Evolutionary conservation across 92 coral and sea anemone species (phyloP), one percentile per base, ranked within the genome.

Genomic region (Desmophyllum pertusum): DNA sequence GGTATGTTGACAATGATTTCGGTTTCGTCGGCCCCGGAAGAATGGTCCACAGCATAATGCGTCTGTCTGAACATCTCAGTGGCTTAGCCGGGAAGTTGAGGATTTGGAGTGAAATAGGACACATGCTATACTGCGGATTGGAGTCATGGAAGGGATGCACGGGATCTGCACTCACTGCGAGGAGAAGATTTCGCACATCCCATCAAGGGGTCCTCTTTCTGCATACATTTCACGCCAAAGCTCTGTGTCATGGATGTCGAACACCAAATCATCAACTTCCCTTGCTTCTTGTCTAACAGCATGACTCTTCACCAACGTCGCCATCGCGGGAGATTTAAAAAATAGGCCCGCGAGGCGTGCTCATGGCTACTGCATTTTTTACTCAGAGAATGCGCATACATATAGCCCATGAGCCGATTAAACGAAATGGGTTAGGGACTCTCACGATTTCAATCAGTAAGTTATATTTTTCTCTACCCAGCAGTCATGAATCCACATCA

Each of bases 21-120:
- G 66, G 66, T 59, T 1, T 59, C 10, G 10, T 59, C 17, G 66
- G 66, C 6, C 66, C 66, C 10, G 66, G 66, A 10, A 59, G 66
- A 10, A 59, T 59, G 1, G 66, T 10, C 66, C 66, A 59, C 6
- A 59, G 66, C 6, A 59, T 19, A 5, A 59, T 59, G 66, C 66
- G 66, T 19, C 17, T 59, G 29, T 59, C 66, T 10, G 66, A 19
- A 59, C 23, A 59, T 59, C 66, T 1, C 33, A 59, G 66, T 29
- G 66, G 66, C 66, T 59, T 59, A n/a, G n/a, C n/a, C 33, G 29
- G 66, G 33, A 59, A 59, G 66, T 59, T 59, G 9, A 59, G 66
- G 17, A 59, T 59, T 17, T 59, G 66, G 17, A 59, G 66, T 59
- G 66, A 59, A 18, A 59, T 59, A 29, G 66, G 66, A 8, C 66